Evolutionary conservation across 1,140 invertebrate species (phyloP).

Genomic region (Drosophila orena): DNA sequence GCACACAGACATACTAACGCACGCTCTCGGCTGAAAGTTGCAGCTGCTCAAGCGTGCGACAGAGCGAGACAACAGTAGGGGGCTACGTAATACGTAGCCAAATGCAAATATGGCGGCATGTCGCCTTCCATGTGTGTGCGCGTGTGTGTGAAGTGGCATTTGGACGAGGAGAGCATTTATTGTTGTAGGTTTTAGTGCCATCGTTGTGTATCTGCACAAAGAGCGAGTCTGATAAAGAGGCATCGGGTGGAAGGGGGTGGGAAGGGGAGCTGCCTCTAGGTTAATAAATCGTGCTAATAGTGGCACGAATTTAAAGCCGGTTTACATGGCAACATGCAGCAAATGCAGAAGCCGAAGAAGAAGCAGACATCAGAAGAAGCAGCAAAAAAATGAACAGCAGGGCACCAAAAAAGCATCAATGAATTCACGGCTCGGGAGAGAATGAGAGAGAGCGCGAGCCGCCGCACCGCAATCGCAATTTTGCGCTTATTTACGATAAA

Average conservation of each 20-base stretch:
- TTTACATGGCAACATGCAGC: slow-evolving; percentile 59
- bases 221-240: slow-evolving; percentile 1
- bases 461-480: slow-evolving; percentile 13
- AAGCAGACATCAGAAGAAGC: slow-evolving; percentile 20
- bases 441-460: slow-evolving; percentile 1
- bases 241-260: slow-evolving; percentile 6
- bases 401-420: slow-evolving; percentile 61
- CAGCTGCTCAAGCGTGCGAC: slow-evolving; percentile 44
- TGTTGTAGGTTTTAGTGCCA: slow-evolving; percentile 22
- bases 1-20: slow-evolving; percentile 24
- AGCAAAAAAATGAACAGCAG: slow-evolving; percentile 14
- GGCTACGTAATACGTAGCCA: slow-evolving; percentile 71
- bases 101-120: slow-evolving; percentile 81
- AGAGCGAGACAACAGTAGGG: slow-evolving; percentile 64
- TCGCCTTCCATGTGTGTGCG: slow-evolving; percentile 5
- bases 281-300: slow-evolving; percentile 84
- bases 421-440: slow-evolving; percentile 45
- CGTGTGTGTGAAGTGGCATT: slow-evolving; percentile 12
- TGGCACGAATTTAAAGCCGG: slow-evolving; percentile 82
- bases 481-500: slow-evolving; percentile 44
- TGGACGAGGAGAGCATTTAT: slow-evolving; percentile 47
- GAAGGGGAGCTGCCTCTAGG: slow-evolving; percentile 63
- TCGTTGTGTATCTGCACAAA: slow-evolving; percentile 65
- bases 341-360: slow-evolving; percentile 10
- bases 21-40: slow-evolving; percentile 25